phyloP scores from a whole-genome alignment of 2,113 vertebrate genomes.

The Montifringilla adamsi region DNA sequence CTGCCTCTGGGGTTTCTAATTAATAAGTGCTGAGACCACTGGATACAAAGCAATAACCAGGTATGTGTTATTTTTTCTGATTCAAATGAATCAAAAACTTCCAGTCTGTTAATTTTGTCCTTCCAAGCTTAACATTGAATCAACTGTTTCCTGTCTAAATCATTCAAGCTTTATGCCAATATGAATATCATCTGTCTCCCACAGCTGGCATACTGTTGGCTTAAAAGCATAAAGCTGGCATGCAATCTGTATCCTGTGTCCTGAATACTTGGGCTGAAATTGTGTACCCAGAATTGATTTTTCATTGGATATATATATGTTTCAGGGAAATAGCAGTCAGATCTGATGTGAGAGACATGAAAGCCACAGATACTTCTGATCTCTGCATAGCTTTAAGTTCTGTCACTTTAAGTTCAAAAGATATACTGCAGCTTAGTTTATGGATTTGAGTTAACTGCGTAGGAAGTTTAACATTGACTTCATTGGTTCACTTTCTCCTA shows the following conservation, averaged over 20 bases:
- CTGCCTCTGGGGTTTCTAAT: not conserved
- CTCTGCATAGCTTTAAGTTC: not conserved
- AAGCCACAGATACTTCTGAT: not conserved
- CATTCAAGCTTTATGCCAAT: not conserved
- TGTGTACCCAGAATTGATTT: not conserved
- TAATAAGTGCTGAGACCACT: not conserved
- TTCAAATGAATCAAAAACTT: not conserved
- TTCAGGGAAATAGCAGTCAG: not conserved
- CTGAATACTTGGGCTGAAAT: not conserved
- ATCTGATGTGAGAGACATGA: not conserved
- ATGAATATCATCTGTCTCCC: not conserved
- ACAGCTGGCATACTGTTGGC: not conserved
- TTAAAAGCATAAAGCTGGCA: not conserved
- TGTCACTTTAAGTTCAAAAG: not conserved
- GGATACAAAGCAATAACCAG: not conserved
- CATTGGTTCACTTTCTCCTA: not conserved
- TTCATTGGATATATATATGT: not conserved
- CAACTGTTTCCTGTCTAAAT: not conserved
- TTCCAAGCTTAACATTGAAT: not conserved
- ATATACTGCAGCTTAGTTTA: not conserved
- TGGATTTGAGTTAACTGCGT: not conserved
- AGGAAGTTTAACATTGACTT: not conserved
- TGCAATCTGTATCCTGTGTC: not conserved
- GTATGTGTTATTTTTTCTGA: not conserved
- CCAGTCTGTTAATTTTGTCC: not conserved